A percentile compares a stretch with the other conserved stretches of the same genome.
phyloP scores from a whole-genome alignment of 2,113 vertebrate genomes.

The Delphinapterus leucas region DNA sequence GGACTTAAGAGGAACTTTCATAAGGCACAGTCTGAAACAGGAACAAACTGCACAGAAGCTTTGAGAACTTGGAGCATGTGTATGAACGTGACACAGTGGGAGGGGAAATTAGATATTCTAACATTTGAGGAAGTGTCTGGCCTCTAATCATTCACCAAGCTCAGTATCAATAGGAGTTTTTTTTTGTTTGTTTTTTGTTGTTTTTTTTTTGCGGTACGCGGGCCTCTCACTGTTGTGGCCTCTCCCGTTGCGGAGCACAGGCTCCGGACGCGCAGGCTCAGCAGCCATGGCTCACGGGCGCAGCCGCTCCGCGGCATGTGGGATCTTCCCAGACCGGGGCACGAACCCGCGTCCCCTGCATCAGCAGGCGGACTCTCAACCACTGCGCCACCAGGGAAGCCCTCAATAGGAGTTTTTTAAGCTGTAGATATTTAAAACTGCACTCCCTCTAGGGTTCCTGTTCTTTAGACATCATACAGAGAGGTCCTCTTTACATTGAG shows the following conservation, averaged over 20 bases:
- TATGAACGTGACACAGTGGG: not conserved
- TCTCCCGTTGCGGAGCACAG: too few relatives aligned
- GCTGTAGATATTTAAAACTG: not conserved
- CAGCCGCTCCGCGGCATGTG: too few relatives aligned
- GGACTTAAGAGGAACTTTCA: not conserved
- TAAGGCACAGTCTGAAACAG: not conserved
- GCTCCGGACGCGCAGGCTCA: too few relatives aligned
- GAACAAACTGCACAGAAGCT: not conserved
- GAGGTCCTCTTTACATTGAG: not conserved
- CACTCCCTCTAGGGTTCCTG: not conserved
- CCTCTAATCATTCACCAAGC: not conserved
- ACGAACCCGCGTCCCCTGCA: too few relatives aligned
- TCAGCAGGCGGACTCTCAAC: too few relatives aligned
- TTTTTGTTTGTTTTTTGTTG: not conserved
- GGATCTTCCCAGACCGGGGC: too few relatives aligned
- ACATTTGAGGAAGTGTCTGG: not conserved
- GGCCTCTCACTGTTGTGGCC: too few relatives aligned
- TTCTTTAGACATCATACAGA: not conserved
- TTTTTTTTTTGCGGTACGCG: too few relatives aligned
- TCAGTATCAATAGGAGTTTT: not conserved
- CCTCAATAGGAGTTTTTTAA: not conserved
- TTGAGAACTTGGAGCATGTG: not conserved
- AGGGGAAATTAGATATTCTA: not conserved
- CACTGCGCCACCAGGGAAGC: too few relatives aligned
- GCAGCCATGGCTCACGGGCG: too few relatives aligned